These are phyloP conservation scores for Mobula hypostoma DNA, from an alignment of 2,113 vertebrate genomes.

Conservation along the genomic window DNA sequence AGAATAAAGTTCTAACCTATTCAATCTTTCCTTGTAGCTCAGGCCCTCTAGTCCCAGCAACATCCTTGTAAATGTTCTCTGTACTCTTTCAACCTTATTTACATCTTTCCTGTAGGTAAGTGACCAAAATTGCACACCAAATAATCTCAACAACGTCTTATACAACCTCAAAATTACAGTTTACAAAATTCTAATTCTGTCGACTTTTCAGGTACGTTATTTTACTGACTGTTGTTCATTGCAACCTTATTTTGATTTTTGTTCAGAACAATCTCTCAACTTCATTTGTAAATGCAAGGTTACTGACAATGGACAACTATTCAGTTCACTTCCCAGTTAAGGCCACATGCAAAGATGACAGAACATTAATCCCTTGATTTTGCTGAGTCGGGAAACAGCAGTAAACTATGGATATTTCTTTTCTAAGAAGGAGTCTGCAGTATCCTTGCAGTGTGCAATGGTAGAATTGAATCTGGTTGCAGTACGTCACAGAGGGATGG, in stretches of 20 bases:
- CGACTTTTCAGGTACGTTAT: neutral
- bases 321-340: neutral
- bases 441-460: neutral
- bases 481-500: neutral
- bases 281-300: neutral
- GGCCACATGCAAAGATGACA: neutral
- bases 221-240: neutral
- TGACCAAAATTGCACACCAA: too few species aligned
- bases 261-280: neutral
- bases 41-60: too few species aligned
- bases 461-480: neutral
- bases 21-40: too few species aligned
- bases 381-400: neutral
- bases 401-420: too few species aligned
- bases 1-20: too few species aligned
- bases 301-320: neutral
- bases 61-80: too few species aligned
- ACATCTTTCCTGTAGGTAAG: too few species aligned
- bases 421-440: too few species aligned
- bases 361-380: neutral
- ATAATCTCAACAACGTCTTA: too few species aligned
- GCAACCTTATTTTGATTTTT: neutral
- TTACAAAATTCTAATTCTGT: neutral
- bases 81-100: too few species aligned
- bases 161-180: too few species aligned